phyloP scores from a whole-genome alignment of 2,888 invertebrate species.

The Heliconius sara region DNA sequence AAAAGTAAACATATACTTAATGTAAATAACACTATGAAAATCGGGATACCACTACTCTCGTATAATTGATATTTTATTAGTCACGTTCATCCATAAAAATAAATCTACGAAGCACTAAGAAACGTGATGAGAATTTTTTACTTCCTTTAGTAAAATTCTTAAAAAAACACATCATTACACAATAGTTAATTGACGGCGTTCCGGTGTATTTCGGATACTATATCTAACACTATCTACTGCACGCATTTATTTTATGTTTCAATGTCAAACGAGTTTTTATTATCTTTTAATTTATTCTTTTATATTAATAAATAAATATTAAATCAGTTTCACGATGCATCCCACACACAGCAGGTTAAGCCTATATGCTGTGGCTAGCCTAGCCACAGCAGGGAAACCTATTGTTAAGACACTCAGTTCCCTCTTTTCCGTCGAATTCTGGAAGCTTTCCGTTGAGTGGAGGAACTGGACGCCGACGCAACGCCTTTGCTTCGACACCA shows the following conservation, averaged over 20 bases:
- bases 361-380: too few species aligned
- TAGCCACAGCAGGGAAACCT: too few species aligned
- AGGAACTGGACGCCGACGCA: too few species aligned
- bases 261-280: neutral
- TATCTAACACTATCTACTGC: neutral
- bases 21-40: neutral
- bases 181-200: neutral
- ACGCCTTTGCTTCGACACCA: too few species aligned
- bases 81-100: slow-evolving; percentile 36
- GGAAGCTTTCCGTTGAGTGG: too few species aligned
- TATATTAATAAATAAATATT: too few species aligned
- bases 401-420: too few species aligned
- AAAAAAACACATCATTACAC: neutral
- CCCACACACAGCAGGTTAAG: too few species aligned
- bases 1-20: neutral
- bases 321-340: too few species aligned
- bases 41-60: slow-evolving; percentile 14
- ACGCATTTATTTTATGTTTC: too few species aligned
- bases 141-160: neutral
- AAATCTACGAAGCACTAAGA: slow-evolving; percentile 33
- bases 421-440: too few species aligned
- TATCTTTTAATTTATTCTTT: neutral
- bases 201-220: neutral
- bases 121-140: slow-evolving; percentile 36
- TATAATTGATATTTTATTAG: slow-evolving; percentile 34